Evolutionary conservation across 2,888 invertebrate genomes (phyloP).

Genomic region (Drosophila kokeensis): DNA sequence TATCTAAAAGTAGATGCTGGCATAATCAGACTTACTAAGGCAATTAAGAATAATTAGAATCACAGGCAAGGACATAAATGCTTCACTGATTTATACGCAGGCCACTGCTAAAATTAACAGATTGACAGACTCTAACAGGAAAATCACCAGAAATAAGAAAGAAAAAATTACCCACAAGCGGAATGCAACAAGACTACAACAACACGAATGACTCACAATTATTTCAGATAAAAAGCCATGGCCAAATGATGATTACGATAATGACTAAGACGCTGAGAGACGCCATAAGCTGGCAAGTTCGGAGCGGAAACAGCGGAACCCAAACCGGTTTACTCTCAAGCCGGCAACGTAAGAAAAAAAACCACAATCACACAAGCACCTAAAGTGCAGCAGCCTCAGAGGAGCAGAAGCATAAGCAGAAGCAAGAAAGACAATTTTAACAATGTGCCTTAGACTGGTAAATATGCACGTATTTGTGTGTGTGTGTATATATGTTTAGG

Average conservation of each 20-base stretch:
- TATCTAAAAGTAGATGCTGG: neutral
- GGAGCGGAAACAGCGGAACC: neutral
- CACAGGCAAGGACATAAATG: neutral
- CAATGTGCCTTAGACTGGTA: constrained; percentile 6
- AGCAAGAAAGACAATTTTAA: constrained; percentile 24
- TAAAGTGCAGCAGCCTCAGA: constrained; percentile 1
- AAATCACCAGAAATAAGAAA: neutral
- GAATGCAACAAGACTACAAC: neutral
- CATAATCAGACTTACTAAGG: neutral
- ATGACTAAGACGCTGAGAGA: constrained; percentile 41
- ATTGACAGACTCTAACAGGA: neutral
- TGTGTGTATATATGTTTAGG: neutral
- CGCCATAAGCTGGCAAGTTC: constrained; percentile 5
- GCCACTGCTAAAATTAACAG: neutral
- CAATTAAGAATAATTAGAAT: neutral
- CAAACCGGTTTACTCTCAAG: constrained; percentile 51
- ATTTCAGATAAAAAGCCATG: constrained; percentile 33
- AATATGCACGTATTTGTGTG: neutral
- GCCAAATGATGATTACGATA: constrained; percentile 38
- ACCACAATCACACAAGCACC: neutral
- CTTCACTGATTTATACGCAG: neutral
- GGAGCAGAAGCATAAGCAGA: neutral
- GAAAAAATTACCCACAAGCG: neutral
- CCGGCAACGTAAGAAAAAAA: constrained; percentile 27
- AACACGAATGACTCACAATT: constrained; percentile 35